Evolutionary conservation across 1,140 invertebrate genomes (phyloP), one percentile per base, ranked within the genome.

Genomic region (Monomorium pharaonis): DNA sequence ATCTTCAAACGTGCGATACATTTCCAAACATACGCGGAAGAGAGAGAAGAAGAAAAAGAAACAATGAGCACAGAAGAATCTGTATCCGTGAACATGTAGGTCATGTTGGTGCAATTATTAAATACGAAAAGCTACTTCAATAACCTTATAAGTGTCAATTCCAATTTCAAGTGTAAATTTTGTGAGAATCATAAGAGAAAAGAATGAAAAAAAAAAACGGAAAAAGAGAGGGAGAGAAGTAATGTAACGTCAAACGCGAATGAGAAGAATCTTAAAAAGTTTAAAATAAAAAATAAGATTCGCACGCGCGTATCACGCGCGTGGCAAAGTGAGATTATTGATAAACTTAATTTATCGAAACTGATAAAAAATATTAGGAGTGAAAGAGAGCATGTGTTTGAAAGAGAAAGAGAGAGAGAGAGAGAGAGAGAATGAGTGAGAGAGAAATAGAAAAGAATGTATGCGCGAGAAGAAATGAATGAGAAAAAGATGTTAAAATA

Each of bases 101-200:
- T 94, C 88, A 93, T 90, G 92, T 92, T 87, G 93, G 91, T 94
- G 93, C 94, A 95, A 95, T 95, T 94, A 94, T 92, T 93, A 94
- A 80, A 89, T 93, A 92, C 89, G 89, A 93, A 90, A 92, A 89
- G 91, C 93, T 94, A 95, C 90, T 95, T 93, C 92, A 94, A 94
- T 94, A 95, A 95, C 92, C 93, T 95, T 94, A 95, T 95, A 89
- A 95, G 94, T 95, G 95, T 95, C 95, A 95, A 95, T 95, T 95
- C 94, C 94, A 95, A 90, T 95, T 94, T 94, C 91, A 94, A 93
- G 77, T 75, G 92, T 94, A 93, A 94, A 88, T 92, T 94, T 94
- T 88, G 88, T 90, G 90, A 91, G 87, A 89, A 83, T 89, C 86
- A 80, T 86, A 88, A 86, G 86, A 90, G 75, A 56, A 85, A 91